Percentiles rank a stretch among this genome's conserved stretches.
Conservation (phyloP, 2,888 invertebrate genomes). For the Barypeithes pellucidus region DNA sequence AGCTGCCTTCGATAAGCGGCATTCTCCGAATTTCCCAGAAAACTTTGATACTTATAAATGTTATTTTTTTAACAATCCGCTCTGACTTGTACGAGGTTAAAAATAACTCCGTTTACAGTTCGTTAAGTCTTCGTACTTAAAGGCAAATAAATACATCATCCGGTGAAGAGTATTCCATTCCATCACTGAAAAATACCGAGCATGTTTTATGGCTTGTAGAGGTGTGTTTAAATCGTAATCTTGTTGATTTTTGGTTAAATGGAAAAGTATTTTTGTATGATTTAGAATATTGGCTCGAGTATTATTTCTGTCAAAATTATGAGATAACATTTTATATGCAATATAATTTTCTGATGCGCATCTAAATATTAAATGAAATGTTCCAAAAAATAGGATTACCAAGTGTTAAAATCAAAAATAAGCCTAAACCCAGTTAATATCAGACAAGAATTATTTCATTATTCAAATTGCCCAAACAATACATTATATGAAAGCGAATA, state of each 20-base stretch:
- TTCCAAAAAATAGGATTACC: too few relatives aligned
- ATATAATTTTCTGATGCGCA: too few relatives aligned
- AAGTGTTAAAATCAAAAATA: too few relatives aligned
- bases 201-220: conserved; percentile 26
- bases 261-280: neutral
- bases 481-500: too few relatives aligned
- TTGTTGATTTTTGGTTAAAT: conserved; percentile 12
- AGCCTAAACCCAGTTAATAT: too few relatives aligned
- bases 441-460: too few relatives aligned
- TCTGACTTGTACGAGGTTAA: conserved; percentile 30
- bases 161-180: conserved; percentile 27
- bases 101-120: conserved; percentile 57
- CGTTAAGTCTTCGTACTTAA: conserved; percentile 45
- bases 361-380: too few relatives aligned
- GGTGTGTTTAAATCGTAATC: conserved; percentile 8
- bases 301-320: too few relatives aligned
- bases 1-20: conserved; percentile 12
- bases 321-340: too few relatives aligned
- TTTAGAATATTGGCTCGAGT: neutral
- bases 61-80: conserved; percentile 37
- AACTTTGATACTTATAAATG: conserved; percentile 37
- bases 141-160: conserved; percentile 59
- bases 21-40: conserved; percentile 17
- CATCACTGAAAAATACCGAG: conserved; percentile 21
- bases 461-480: too few relatives aligned